Evolutionary conservation across 2,888 invertebrate genomes (phyloP), one percentile per base, ranked within the genome.

Genomic region (Halocaridina rubra): DNA sequence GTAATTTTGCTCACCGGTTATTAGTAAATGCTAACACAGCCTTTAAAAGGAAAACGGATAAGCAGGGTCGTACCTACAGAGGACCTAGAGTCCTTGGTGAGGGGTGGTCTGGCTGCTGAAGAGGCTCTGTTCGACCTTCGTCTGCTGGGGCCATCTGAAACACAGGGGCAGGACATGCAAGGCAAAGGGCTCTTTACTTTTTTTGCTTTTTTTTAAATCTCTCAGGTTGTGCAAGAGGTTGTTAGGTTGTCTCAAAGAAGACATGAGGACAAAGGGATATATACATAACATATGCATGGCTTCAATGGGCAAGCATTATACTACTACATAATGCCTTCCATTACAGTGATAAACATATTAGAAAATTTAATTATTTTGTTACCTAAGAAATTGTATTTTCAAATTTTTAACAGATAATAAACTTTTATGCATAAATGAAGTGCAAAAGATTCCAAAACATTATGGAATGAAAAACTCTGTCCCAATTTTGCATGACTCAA

Each of bases 61-160:
- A 53, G 46, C 59, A 78, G 79, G 74, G 57, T 78, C 86, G 72
- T 86, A 86, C 86, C 86, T 86, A 86, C 82, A 74, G 86, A 74
- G 75, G 82, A 78, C 84, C 84, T 86, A 86, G 61, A 61, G 76
- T 86, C 86, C 82, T 74, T 84, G 80, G 84, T 76, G 33, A 71
- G 84, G 77, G 86, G 80, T 30, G 86, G 86, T 64, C 86, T 84
- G 61, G 80, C 86, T n/a, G 80, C 84, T 46, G 86, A 82, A 16
- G 86, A 80, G 71, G 82, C 82, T 33, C 84, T 80, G 71, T 61
- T n/a, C 19, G 80, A 53, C 71, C 75, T 85, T 29, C 85, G 85
- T 39, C 80, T 74, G 72, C 57, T 61, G 61, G 76, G 77, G 80
- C 76, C 84, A 84, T 84, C 84, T 84, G 84, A 79, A 84, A 84